These are phyloP conservation scores for Drosophila infuscata DNA, from an alignment of 2,888 invertebrate genomes.

Conservation along the genomic window DNA sequence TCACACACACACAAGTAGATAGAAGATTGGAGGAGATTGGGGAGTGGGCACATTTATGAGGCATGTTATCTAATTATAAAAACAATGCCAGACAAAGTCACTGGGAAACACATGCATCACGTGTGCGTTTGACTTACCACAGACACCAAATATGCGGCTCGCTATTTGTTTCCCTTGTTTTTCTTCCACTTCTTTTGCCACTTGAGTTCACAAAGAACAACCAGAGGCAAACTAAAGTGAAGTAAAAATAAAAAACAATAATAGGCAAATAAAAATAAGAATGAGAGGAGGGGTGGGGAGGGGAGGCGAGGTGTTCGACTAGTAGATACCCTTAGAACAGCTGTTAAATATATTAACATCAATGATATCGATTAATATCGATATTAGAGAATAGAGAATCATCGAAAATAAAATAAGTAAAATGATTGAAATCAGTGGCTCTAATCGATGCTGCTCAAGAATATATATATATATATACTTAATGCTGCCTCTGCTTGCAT, in stretches of 20 bases:
- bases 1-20: neutral
- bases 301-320: neutral
- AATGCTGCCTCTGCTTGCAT: neutral
- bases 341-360: neutral
- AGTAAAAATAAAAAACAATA: neutral
- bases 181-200: slow-evolving; percentile 1
- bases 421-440: too few species aligned
- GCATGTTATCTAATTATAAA: slow-evolving; percentile 67
- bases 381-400: too few species aligned
- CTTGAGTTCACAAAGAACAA: slow-evolving; percentile 23
- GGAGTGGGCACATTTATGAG: slow-evolving; percentile 40
- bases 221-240: slow-evolving; percentile 1
- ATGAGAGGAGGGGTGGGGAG: neutral
- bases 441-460: neutral
- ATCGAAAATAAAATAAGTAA: too few species aligned
- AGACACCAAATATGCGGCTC: slow-evolving; percentile 17
- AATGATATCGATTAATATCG: too few species aligned
- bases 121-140: slow-evolving; percentile 20
- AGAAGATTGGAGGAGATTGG: neutral
- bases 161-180: neutral
- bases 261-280: neutral
- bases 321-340: neutral
- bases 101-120: slow-evolving; percentile 21
- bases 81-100: slow-evolving; percentile 38
- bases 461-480: neutral